These are phyloP conservation scores for Pollachius pollachius DNA, from an alignment of 2,113 vertebrate species.

Conservation along the genomic window DNA sequence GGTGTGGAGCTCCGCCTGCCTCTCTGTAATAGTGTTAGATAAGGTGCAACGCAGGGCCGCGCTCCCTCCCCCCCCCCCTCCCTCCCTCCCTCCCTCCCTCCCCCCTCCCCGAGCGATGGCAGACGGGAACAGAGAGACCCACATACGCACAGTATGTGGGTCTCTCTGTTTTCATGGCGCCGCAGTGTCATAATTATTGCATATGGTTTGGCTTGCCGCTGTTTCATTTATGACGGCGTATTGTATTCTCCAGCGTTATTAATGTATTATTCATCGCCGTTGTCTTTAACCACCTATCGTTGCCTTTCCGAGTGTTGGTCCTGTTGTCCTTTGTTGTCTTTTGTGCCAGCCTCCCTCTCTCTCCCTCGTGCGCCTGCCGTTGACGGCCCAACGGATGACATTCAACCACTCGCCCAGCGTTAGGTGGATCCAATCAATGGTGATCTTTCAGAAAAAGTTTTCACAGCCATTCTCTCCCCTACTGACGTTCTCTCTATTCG, in stretches of 20 bases:
- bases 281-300: slow-evolving; percentile 44
- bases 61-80: slow-evolving; percentile 1
- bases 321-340: not conserved
- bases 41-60: slow-evolving; percentile 50
- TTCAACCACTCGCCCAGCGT: slow-evolving; percentile 39
- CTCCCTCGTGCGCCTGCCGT: slow-evolving; percentile 15
- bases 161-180: slow-evolving; percentile 31
- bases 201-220: slow-evolving; percentile 50
- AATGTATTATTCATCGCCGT: slow-evolving; percentile 59
- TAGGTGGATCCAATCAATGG: slow-evolving; percentile 24
- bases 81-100: no score
- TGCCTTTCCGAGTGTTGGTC: slow-evolving; percentile 6
- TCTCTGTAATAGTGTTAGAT: slow-evolving; percentile 43
- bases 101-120: slow-evolving; percentile 23
- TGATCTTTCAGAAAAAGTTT: slow-evolving; percentile 13
- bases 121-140: slow-evolving; percentile 38
- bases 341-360: slow-evolving; percentile 33
- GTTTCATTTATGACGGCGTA: slow-evolving; percentile 55
- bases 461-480: no score
- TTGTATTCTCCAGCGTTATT: slow-evolving; percentile 54
- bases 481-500: no score
- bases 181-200: slow-evolving; percentile 52
- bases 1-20: slow-evolving; percentile 31
- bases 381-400: slow-evolving; percentile 24
- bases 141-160: slow-evolving; percentile 13